phyloP scores from a whole-genome alignment of 1,140 invertebrate species.

The Aphelinus certus region DNA sequence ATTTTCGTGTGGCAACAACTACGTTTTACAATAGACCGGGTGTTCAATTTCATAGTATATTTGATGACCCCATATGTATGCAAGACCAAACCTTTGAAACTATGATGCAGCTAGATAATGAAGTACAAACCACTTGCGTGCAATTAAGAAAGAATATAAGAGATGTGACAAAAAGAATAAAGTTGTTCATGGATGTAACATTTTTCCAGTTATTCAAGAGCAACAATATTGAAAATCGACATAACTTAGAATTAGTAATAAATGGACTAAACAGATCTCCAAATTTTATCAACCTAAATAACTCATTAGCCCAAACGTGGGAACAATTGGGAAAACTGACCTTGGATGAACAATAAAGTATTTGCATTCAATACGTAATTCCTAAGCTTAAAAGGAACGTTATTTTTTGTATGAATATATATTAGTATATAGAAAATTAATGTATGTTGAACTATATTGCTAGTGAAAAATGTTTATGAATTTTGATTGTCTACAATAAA shows the following conservation, averaged over 20 bases:
- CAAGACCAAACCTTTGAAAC: neutral
- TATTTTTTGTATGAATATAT: too few species aligned
- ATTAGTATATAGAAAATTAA: too few species aligned
- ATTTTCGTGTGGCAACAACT: neutral
- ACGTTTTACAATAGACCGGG: neutral
- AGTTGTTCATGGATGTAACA: neutral
- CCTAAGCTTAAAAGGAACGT: too few species aligned
- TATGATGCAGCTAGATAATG: neutral
- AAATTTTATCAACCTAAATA: constrained; percentile 4
- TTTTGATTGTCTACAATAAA: too few species aligned
- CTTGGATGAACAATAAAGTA: neutral
- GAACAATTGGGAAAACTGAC: neutral
- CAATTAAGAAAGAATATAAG: neutral
- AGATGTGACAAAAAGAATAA: constrained; percentile 6
- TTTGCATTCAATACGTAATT: too few species aligned
- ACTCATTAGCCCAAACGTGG: neutral
- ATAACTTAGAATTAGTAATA: neutral
- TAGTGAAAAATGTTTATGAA: too few species aligned
- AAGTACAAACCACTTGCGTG: neutral
- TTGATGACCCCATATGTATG: neutral
- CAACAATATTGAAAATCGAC: constrained; percentile 5
- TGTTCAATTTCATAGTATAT: neutral
- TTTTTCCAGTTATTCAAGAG: constrained; percentile 10
- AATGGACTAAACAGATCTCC: neutral
- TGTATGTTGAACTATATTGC: too few species aligned